Evolutionary conservation across 1,140 invertebrate genomes (phyloP), one percentile per base, ranked within the genome.

Genomic region (Bombus waltoni): DNA sequence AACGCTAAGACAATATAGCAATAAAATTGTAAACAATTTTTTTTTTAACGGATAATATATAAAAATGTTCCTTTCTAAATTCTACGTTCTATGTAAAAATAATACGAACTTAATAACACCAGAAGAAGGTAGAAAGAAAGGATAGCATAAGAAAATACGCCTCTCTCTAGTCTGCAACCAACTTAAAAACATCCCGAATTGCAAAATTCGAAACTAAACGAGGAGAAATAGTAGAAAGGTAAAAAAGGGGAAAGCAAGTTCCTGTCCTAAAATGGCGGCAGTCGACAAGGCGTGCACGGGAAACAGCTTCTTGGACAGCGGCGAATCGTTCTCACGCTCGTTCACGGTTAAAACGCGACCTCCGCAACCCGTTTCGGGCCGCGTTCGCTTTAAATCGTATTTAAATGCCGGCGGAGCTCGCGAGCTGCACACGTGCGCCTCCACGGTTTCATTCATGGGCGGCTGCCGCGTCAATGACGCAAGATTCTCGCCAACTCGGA

Each of bases 301-400:
- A 74, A 81, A 74, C 70, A 6, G 32, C 71, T 75, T 11, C 44
- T 70, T 13, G 62, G 65, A 47, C 77, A 40, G 18, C 80, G 85
- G 28, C 77, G 44, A 73, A 83, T 76, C 44, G 73, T 91, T 92
- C 91, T 92, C 91, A 91, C 91, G 91, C 59, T 87, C 85, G 89
- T 89, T 81, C 82, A 87, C 44, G 72, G 72, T 90, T 90, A 87
- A 88, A 91, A 87, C 88, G 91, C 90, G 91, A 91, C 89, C 91
- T 91, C 88, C 88, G 86, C 91, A 91, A 92, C 90, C 76, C 89
- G 87, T 91, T 91, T 91, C 72, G 90, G 57, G 76, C 88, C 85
- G 83, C 80, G 84, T 83, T 88, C 90, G 72, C 72, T 91, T 89
- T 92, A 92, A 91, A 88, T 85, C 87, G 88, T 83, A 88, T 92